Base-by-base conservation (phyloP, 2,113 vertebrate genomes). In the Neodon shergylaensis region DNA sequence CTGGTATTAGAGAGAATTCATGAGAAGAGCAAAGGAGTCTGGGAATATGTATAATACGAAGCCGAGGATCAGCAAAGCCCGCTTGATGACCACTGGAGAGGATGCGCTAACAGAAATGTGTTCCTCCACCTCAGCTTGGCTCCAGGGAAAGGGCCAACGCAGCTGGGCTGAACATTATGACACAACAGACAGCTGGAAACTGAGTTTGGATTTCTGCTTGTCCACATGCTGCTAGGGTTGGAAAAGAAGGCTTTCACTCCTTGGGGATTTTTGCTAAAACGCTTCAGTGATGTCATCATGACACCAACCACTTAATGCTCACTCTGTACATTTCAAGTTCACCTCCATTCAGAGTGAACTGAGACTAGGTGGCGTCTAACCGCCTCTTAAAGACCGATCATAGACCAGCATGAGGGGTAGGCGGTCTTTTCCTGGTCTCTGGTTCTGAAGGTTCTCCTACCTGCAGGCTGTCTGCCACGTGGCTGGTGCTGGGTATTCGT, bases 11-110 rank as follows among this genome's bases (percentile, higher is more conserved):
- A 86, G 63, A 92, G 22, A 87, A 44, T n/a, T 8, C 11, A 61
- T 94, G 74, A 87, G 49, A 95, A 86, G 52, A 93, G 49, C n/a
- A 92, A 76, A 65, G 39, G 31, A 47, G 12, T 94, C 65, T 93
- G 76, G 77, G 93, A 94, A 90, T 94, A 92, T 76, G 95, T 89
- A 97, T 83, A 49, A 87, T 93, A 90, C 78, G 96, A 94, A 87
- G 78, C 91, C 83, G 83, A 87, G n/a, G 61, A 8, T 83, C 68
- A 90, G 0, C 84, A 84, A 65, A 89, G 79, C 91, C 92, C 90
- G 8, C 7, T 93, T 65, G 65, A 28, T 88, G 42, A n/a, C 33
- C 28, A 36, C 47, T 81, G 89, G 94, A 91, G 39, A 92, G 52
- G 47, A 28, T 73, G 0, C 82, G n/a, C 39, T 5, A 16, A 94